Base-by-base conservation (phyloP, 2,113 vertebrate genomes). In the Pelodiscus sinensis region DNA sequence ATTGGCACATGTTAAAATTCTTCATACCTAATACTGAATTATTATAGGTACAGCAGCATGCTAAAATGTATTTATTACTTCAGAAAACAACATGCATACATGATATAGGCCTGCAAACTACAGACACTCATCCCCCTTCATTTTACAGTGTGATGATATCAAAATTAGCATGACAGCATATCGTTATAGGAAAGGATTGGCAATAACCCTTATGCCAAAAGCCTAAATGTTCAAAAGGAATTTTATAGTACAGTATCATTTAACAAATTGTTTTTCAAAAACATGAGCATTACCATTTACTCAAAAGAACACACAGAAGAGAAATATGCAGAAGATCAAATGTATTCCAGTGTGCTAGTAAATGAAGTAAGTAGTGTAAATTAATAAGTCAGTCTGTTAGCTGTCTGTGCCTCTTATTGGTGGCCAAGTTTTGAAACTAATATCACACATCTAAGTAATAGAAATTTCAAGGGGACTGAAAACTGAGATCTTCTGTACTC, bases 21-120 rank as follows among this genome's bases (percentile, higher is more conserved):
- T n/a, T 81, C 82, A 82, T 91, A 54, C 50, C 86, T 87, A 73
- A 92, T 81, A 94, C 88, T 95, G 93, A 51, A 92, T 57, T 56
- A 51, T 92, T 89, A 84, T 44, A 14, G 0, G 68, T 71, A 29
- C 35, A 58, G 81, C 55, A 91, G 90, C 27, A n/a, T 87, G 75
- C 83, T 90, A 89, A 82, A 95, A 92, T 6, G 2, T 2, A 11
- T 87, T 77, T 52, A 21, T 90, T 22, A 58, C 44, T 90, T 82
- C 25, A 27, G 60, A 77, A 73, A 16, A 27, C 24, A 35, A 58
- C 24, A 54, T 50, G 52, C 31, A n/a, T n/a, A 58, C 92, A 91
- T 29, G 92, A 3, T 1, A 58, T 0, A 79, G 81, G 55, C 54
- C 93, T 93, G 82, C 82, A 82, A 55, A 29, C 25, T 24, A 50